phyloP scores from a whole-genome alignment of 2,888 invertebrate species.

The Eubasilissa splendida region DNA sequence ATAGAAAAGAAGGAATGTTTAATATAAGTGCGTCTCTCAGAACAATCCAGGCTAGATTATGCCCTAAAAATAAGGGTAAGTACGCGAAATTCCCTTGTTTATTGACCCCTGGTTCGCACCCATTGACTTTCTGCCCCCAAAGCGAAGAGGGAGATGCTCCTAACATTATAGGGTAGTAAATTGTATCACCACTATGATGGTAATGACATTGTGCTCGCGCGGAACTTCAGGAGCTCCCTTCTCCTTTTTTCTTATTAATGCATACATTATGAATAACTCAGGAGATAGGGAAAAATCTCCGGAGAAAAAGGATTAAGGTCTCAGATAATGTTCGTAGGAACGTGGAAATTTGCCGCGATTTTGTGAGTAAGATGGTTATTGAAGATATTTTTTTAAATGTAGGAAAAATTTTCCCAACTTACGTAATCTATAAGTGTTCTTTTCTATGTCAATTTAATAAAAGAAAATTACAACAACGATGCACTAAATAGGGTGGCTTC shows the following conservation, averaged over 20 bases:
- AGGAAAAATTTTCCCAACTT: too few species aligned
- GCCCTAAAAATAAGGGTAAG: slow-evolving; percentile 27
- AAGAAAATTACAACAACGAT: too few species aligned
- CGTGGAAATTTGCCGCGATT: slow-evolving; percentile 17
- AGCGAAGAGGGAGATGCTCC: slow-evolving; percentile 2
- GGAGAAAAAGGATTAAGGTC: slow-evolving; percentile 36
- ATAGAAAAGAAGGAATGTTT: too few species aligned
- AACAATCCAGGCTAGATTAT: slow-evolving; percentile 2
- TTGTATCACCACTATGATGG: slow-evolving; percentile 47
- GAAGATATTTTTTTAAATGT: too few species aligned
- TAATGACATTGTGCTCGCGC: slow-evolving; percentile 46
- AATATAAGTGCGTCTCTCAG: neutral
- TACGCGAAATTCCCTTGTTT: slow-evolving; percentile 30
- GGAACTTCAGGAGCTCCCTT: neutral
- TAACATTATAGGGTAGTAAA: slow-evolving; percentile 46
- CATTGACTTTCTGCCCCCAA: slow-evolving; percentile 37
- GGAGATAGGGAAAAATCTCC: slow-evolving; percentile 29
- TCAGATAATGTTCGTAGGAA: slow-evolving; percentile 27
- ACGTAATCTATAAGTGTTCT: too few species aligned
- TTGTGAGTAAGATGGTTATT: neutral
- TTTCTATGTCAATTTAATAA: too few species aligned
- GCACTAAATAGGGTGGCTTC: too few species aligned
- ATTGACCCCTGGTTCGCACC: slow-evolving; percentile 42
- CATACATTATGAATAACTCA: slow-evolving; percentile 51
- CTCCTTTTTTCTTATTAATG: slow-evolving; percentile 42